A percentile compares a stretch with the other conserved stretches of the same genome.
Evolutionary conservation across 2,888 invertebrate genomes (phyloP).

Genomic region (Xestia sexstrigata): DNA sequence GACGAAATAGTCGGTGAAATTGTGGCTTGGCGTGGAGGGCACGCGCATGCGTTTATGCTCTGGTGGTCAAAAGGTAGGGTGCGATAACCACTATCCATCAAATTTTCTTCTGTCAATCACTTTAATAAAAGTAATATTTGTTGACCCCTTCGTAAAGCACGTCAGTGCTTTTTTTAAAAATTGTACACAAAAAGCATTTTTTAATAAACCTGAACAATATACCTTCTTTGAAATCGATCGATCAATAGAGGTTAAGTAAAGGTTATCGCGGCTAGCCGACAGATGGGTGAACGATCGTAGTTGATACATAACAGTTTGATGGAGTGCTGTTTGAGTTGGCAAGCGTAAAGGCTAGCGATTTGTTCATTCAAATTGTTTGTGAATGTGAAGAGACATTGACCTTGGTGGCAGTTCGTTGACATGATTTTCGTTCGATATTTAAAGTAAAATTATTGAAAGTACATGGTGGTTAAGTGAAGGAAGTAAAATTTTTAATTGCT

Average conservation of each 20-base stretch:
- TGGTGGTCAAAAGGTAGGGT: too few species aligned
- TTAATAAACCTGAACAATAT: neutral
- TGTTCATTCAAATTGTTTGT: constrained; percentile 19
- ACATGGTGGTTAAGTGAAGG: too few species aligned
- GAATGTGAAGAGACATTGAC: constrained; percentile 6
- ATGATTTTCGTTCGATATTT: too few species aligned
- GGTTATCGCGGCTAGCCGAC: constrained; percentile 25
- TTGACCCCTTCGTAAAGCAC: neutral
- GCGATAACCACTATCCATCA: neutral
- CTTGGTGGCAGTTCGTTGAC: neutral
- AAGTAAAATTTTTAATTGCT: too few species aligned
- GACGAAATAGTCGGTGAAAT: too few species aligned
- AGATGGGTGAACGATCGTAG: constrained; percentile 44
- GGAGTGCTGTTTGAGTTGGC: constrained; percentile 37
- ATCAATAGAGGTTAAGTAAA: constrained; percentile 50
- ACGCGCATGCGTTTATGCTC: too few species aligned
- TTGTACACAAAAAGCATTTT: neutral
- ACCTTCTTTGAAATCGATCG: neutral
- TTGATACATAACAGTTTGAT: constrained; percentile 31
- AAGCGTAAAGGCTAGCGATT: neutral
- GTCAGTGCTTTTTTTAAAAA: neutral
- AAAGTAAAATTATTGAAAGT: too few species aligned
- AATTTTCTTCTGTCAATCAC: neutral
- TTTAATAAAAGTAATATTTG: neutral
- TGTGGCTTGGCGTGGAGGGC: too few species aligned